Evolutionary conservation across 1,140 invertebrate genomes (phyloP).

Genomic region (Diprion similis): DNA sequence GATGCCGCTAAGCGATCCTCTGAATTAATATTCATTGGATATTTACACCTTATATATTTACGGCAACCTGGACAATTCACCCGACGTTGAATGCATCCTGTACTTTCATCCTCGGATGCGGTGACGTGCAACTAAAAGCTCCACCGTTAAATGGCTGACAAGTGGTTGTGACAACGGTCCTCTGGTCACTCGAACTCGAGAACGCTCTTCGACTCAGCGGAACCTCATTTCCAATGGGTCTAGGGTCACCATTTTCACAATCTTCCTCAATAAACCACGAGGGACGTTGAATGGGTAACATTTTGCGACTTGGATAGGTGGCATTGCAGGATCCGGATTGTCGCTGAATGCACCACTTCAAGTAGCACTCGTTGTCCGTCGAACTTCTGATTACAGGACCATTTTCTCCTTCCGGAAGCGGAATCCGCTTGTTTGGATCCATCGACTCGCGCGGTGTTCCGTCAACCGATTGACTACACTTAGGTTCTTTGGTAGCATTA

Average conservation of each 20-base stretch:
- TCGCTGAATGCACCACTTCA: not conserved
- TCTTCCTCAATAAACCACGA: too few relatives aligned
- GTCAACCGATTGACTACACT: not conserved
- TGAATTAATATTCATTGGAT: too few relatives aligned
- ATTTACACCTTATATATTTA: too few relatives aligned
- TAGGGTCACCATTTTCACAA: not conserved
- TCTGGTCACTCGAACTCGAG: not conserved
- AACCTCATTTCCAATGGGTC: not conserved
- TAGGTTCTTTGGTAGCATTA: not conserved
- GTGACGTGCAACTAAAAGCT: not conserved
- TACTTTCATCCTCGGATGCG: not conserved
- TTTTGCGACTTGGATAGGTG: not conserved
- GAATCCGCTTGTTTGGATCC: not conserved
- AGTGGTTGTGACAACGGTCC: not conserved
- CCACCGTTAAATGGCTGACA: not conserved
- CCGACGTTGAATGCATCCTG: not conserved
- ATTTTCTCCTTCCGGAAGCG: not conserved
- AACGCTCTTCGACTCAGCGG: not conserved
- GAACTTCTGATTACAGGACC: not conserved
- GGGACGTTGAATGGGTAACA: too few relatives aligned
- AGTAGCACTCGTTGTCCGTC: not conserved
- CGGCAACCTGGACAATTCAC: not conserved
- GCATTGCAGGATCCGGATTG: not conserved
- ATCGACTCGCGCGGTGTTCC: not conserved
- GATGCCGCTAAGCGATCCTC: too few relatives aligned